Evolutionary conservation across 2,797 vertebrate genomes (phyloP).

Genomic region (Spinibarbus caldwelli): DNA sequence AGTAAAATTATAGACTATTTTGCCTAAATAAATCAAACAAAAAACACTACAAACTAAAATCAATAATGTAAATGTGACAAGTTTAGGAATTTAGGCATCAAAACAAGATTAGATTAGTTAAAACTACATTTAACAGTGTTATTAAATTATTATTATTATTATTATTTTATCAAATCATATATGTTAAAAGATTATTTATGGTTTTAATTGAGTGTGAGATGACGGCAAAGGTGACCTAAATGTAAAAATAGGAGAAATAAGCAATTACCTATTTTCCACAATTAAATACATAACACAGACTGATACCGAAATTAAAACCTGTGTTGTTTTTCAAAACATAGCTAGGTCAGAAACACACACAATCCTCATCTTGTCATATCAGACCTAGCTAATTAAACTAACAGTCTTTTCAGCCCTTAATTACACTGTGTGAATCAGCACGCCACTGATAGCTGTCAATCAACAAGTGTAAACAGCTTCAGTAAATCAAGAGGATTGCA

Average conservation of each 20-base stretch:
- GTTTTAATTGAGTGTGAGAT: neutral
- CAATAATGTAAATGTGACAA: neutral
- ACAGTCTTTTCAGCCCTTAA: constrained; percentile 28
- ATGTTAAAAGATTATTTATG: too few species aligned
- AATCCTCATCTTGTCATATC: neutral
- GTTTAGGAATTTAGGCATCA: neutral
- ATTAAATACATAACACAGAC: neutral
- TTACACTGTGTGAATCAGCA: constrained; percentile 14
- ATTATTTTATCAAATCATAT: neutral
- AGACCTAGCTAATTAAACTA: constrained; percentile 40
- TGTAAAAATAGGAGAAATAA: too few species aligned
- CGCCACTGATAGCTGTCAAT: constrained; percentile 46
- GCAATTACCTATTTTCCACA: neutral
- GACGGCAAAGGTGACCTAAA: neutral
- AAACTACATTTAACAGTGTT: neutral
- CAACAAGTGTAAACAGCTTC: constrained; percentile 27
- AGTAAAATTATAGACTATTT: neutral
- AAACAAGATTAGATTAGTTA: neutral
- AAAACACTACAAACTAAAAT: neutral
- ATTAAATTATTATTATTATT: too few species aligned
- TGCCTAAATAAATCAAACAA: neutral
- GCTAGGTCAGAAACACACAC: neutral
- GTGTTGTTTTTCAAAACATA: neutral
- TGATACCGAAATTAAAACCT: neutral
- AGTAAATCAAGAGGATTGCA: constrained; percentile 37